These are phyloP conservation scores for Leptodactylus fallax DNA, from an alignment of 2,797 vertebrate genomes.

Conservation along the genomic window DNA sequence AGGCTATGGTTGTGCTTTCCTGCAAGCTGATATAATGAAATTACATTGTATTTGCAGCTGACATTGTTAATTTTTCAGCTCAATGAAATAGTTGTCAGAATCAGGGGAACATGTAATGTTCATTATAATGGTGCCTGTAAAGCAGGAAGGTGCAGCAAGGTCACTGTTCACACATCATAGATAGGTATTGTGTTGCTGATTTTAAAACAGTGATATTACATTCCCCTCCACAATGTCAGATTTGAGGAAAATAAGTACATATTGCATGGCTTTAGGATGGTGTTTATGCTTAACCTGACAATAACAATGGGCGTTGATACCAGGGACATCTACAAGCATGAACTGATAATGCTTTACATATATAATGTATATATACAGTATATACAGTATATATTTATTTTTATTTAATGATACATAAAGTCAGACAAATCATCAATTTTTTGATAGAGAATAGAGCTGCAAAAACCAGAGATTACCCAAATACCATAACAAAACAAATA, in stretches of 20 bases:
- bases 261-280: neutral
- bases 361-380: too few relatives aligned
- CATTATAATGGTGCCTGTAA: conserved; percentile 69
- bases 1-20: conserved; percentile 66
- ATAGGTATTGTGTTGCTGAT: neutral
- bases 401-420: too few relatives aligned
- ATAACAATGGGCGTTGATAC: neutral
- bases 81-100: conserved; percentile 75
- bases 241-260: neutral
- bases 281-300: neutral
- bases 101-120: conserved; percentile 67
- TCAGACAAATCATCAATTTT: too few relatives aligned
- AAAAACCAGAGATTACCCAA: too few relatives aligned
- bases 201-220: neutral
- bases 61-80: conserved; percentile 76
- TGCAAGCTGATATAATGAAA: conserved; percentile 71
- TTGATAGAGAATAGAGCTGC: too few relatives aligned
- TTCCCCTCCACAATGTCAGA: neutral
- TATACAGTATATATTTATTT: too few relatives aligned
- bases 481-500: too few relatives aligned
- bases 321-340: neutral
- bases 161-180: conserved; percentile 62
- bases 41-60: conserved; percentile 70
- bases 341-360: too few relatives aligned
- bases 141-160: conserved; percentile 67